Evolutionary conservation across 2,113 vertebrate species (phyloP).

Genomic region (Scopus umbretta): DNA sequence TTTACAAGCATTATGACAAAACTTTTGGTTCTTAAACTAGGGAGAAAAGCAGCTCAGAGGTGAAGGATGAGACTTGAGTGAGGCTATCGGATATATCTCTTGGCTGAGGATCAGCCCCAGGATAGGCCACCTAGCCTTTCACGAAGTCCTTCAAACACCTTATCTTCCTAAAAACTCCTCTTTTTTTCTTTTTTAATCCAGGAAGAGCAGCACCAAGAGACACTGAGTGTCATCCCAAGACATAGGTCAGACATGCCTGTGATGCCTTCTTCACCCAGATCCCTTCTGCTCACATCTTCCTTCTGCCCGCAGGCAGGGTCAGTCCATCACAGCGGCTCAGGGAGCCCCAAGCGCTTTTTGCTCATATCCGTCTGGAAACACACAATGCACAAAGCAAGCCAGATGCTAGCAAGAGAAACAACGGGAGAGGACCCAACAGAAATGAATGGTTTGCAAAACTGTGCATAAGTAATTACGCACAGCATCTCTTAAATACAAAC

Average conservation of each 20-base stretch:
- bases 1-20: not conserved
- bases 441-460: not conserved
- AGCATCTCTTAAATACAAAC: not conserved
- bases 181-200: not conserved
- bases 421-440: not conserved
- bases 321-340: not conserved
- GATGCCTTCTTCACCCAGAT: not conserved
- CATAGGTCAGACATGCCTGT: not conserved
- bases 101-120: not conserved
- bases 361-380: fast-evolving
- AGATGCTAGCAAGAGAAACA: not conserved
- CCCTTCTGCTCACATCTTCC: not conserved
- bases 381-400: not conserved
- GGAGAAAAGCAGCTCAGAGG: not conserved
- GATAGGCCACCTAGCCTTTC: not conserved
- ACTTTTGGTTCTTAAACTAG: not conserved
- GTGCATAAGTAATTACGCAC: not conserved
- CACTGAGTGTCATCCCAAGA: not conserved
- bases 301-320: not conserved
- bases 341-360: fast-evolving
- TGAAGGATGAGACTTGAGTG: not conserved
- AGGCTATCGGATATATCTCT: not conserved
- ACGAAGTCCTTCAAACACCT: not conserved
- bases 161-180: not conserved
- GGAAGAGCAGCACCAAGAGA: not conserved